A percentile compares a stretch with the other conserved stretches of the same genome.
Conservation (phyloP, 2,113 vertebrate species). For the Rhinolophus ferrumequinum region DNA sequence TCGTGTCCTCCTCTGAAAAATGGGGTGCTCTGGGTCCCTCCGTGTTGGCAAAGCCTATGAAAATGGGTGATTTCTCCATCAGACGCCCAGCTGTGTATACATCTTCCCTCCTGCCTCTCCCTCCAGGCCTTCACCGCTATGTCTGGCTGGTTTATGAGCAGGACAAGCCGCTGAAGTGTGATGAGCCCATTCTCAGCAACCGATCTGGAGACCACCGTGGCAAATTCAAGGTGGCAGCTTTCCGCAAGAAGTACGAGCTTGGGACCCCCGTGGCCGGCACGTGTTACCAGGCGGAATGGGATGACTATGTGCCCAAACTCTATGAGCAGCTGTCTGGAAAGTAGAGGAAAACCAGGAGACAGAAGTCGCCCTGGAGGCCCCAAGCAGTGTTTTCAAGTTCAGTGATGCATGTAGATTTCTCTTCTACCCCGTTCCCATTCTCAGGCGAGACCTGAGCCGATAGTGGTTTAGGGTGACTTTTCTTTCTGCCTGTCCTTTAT, state of each 20-base stretch:
- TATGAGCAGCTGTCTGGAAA: conserved; percentile 95
- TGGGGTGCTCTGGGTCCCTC: not conserved
- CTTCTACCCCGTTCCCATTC: fast-evolving
- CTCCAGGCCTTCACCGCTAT: conserved; percentile 95
- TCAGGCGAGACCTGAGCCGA: not conserved
- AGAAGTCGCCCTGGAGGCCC: fast-evolving
- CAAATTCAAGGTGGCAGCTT: conserved; percentile 91
- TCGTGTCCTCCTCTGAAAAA: not conserved
- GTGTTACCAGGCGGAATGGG: conserved; percentile 98
- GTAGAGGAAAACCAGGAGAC: conserved; percentile 74
- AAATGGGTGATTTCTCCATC: not conserved
- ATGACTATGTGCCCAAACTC: conserved; percentile 95
- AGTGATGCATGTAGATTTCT: conserved; percentile 1
- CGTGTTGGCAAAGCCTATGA: not conserved
- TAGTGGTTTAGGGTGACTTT: not conserved
- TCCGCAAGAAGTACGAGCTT: conserved; percentile 93
- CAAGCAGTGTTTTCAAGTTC: not conserved
- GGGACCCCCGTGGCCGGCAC: conserved; percentile 90
- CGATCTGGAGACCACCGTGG: conserved; percentile 92
- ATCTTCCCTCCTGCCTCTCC: not conserved
- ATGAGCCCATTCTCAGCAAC: conserved; percentile 90
- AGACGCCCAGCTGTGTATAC: not conserved
- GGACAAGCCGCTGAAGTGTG: conserved; percentile 87
- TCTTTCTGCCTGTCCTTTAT: not conserved
- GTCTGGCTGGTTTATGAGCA: conserved; percentile 98